Conservation (phyloP, 2,888 invertebrate species). For the Hypsopygia costalis region DNA sequence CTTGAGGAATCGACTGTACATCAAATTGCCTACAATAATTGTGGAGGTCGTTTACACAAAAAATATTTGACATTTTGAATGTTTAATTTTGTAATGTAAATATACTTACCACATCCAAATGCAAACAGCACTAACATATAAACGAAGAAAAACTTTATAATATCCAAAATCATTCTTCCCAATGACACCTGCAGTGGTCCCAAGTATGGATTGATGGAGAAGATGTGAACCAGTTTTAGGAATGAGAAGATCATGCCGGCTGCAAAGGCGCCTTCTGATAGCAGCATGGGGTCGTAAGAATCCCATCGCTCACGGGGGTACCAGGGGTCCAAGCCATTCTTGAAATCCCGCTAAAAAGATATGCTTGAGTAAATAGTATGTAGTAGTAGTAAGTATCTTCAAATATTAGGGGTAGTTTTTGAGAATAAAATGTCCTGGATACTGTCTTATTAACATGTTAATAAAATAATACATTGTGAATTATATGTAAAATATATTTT, state of each 20-base stretch:
- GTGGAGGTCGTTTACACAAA: too few relatives aligned
- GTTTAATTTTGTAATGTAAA: too few relatives aligned
- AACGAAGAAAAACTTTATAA: conserved; percentile 97
- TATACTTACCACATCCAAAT: conserved; percentile 92
- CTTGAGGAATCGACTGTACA: too few relatives aligned
- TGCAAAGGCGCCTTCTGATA: conserved; percentile 96
- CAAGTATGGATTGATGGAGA: conserved; percentile 97
- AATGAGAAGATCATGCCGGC: conserved; percentile 98
- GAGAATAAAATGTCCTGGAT: too few relatives aligned
- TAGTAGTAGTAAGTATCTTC: too few relatives aligned
- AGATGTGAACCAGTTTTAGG: conserved; percentile 96
- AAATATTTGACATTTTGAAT: too few relatives aligned
- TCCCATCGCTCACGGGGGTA: conserved; percentile 96
- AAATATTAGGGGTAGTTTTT: too few relatives aligned
- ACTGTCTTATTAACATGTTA: too few relatives aligned
- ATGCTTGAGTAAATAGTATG: background rate
- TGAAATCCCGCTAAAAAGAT: conserved; percentile 83
- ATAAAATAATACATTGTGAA: too few relatives aligned
- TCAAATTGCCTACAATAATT: too few relatives aligned
- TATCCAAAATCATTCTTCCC: conserved; percentile 96
- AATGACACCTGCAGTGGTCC: conserved; percentile 96
- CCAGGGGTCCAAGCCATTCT: conserved; percentile 87
- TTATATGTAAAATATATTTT: too few relatives aligned
- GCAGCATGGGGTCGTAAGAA: conserved; percentile 96
- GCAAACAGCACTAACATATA: conserved; percentile 96